Base-by-base conservation (phyloP, 2,888 invertebrate species). In the Thymelicus lineola region DNA sequence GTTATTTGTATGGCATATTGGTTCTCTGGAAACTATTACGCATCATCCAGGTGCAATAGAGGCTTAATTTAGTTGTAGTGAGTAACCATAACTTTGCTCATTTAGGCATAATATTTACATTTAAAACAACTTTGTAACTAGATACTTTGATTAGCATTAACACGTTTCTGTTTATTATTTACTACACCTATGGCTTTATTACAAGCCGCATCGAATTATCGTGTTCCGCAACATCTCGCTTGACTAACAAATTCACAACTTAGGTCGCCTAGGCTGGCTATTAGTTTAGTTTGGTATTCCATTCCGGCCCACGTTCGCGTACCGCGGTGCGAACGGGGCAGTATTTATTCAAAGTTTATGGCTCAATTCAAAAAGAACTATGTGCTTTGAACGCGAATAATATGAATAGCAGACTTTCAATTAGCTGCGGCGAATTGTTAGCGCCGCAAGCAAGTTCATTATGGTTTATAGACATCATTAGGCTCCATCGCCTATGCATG, bases 321-420 rank as follows among this genome's bases (percentile, higher is more conserved):
- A 63, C 66, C 61, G 61, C 65, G 45, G 63, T 72, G 73, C 70
- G 74, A 70, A 77, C 75, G 76, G 76, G 76, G 70, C 74, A 75
- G 67, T 75, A 78, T 79, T 82, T 77, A 76, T 72, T 78, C 77
- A 76, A 76, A 76, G 75, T 87, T 89, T 90, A 90, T 89, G 83
- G 81, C 87, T 89, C 86, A 87, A 90, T 89, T 86, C 61, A 82
- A 86, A 82, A 85, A 85, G 83, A 86, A 86, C 84, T 86, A 88
- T 88, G 83, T 78, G 80, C 83, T 85, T 82, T 81, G 84, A 86
- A 88, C 81, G 79, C 73, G 80, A 84, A 89, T 90, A 89, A 87
- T 84, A 85, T 84, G 85, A 88, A 88, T 85, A 87, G 85, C 85
- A 80, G 82, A 82, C 86, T 86, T 89, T 86, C 84, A 86, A 89